These are phyloP conservation scores for mouse (Mus musculus) DNA, from an alignment of 2,113 vertebrate genomes.

Conservation along the genomic window DNA sequence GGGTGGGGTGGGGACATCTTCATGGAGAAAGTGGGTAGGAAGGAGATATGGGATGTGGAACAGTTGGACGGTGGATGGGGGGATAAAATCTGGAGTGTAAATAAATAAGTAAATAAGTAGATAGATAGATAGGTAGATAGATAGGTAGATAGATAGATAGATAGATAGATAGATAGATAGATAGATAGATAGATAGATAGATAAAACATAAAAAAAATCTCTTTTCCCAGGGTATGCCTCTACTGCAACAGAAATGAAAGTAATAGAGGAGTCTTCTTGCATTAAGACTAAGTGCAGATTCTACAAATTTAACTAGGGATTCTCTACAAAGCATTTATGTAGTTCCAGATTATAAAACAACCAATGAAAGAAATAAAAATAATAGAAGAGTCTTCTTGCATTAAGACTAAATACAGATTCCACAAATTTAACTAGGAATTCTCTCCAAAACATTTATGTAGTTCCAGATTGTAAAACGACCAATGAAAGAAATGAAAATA, in stretches of 20 bases:
- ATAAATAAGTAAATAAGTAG: too few species aligned
- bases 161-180: too few species aligned
- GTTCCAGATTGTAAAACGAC: not conserved
- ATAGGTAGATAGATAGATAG: too few species aligned
- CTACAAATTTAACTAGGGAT: not conserved
- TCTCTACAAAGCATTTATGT: constrained; percentile 19
- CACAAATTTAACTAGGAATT: not conserved
- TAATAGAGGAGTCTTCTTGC: not conserved
- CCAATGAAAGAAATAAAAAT: not conserved
- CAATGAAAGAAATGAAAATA: not conserved
- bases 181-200: too few species aligned
- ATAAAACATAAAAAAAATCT: not conserved
- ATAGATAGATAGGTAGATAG: too few species aligned
- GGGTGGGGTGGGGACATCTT: too few species aligned
- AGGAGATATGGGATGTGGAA: too few species aligned
- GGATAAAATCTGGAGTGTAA: too few species aligned
- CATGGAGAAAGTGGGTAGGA: too few species aligned
- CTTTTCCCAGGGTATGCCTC: not conserved
- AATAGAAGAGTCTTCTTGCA: not conserved
- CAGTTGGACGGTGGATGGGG: too few species aligned
- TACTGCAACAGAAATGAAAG: not conserved
- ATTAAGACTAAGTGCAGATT: not conserved
- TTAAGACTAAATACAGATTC: constrained; percentile 8
- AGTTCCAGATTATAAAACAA: not conserved
- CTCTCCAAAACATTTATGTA: constrained; percentile 12